Evolutionary conservation across 1,140 invertebrate species (phyloP).

Genomic region (Trachelipus rathkii): DNA sequence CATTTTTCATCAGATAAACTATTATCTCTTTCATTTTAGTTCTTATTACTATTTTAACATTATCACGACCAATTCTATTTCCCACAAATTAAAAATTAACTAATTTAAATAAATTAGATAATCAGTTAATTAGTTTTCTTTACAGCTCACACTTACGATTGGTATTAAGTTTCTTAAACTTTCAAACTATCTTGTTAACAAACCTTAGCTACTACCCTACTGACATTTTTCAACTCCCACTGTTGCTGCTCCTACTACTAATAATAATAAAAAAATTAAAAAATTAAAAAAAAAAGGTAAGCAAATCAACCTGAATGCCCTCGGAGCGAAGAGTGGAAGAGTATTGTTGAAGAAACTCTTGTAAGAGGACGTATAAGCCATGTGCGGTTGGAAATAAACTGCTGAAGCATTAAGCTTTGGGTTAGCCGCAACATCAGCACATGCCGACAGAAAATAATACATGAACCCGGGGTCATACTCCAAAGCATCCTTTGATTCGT

Average conservation of each 20-base stretch:
- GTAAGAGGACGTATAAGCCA: conserved; percentile 90
- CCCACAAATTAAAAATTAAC: too few relatives aligned
- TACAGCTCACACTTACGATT: too few relatives aligned
- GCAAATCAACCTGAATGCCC: conserved; percentile 64
- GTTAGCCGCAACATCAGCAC: conserved; percentile 91
- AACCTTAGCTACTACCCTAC: too few relatives aligned
- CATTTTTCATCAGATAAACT: too few relatives aligned
- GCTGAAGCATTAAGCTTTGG: conserved; percentile 87
- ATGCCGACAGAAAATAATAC: conserved; percentile 93
- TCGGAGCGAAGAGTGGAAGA: conserved; percentile 87
- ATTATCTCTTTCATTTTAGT: too few relatives aligned
- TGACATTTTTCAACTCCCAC: conserved; percentile 5
- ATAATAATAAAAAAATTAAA: conserved; percentile 10
- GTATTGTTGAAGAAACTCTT: conserved; percentile 96
- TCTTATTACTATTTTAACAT: too few relatives aligned
- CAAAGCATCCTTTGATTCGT: conserved; percentile 34
- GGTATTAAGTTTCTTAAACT: too few relatives aligned
- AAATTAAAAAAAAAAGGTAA: not conserved
- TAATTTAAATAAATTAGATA: too few relatives aligned
- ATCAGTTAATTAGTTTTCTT: too few relatives aligned
- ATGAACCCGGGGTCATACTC: conserved; percentile 80
- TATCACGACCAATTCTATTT: too few relatives aligned
- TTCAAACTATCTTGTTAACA: too few relatives aligned
- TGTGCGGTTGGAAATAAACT: conserved; percentile 91
- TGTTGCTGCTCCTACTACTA: too few relatives aligned